Conservation (phyloP, 53 echinoderm and acorn worm species). For the Mesocentrotus franciscanus region DNA sequence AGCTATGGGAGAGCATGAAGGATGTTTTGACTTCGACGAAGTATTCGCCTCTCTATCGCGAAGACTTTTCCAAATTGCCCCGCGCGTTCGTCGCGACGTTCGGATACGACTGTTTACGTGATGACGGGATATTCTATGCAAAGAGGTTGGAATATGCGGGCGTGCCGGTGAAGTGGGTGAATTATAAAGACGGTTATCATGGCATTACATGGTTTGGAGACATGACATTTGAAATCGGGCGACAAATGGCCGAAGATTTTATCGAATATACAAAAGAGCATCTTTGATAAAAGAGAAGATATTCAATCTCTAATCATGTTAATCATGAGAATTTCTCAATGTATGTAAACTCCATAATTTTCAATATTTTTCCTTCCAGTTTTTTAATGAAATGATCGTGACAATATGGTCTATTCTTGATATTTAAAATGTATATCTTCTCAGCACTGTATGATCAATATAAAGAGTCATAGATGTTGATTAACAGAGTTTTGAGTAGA, state of each 20-base stretch:
- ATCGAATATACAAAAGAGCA: slow-evolving; percentile 10
- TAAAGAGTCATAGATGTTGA: no score
- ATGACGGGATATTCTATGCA: slow-evolving; percentile 89
- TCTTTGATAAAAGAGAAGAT: neutral
- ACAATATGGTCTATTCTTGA: no score
- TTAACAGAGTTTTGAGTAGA: no score
- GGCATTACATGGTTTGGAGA: slow-evolving; percentile 46
- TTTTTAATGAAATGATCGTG: no score
- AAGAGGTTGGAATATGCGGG: slow-evolving; percentile 78
- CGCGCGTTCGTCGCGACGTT: slow-evolving; percentile 80
- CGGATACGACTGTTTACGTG: slow-evolving; percentile 80
- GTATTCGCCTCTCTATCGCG: slow-evolving; percentile 57
- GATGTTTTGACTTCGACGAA: slow-evolving; percentile 55
- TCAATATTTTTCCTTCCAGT: no score
- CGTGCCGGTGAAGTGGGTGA: slow-evolving; percentile 69
- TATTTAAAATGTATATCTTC: no score
- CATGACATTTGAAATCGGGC: neutral
- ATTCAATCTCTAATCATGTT: no score
- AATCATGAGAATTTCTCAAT: no score
- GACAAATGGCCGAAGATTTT: slow-evolving; percentile 2
- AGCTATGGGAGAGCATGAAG: slow-evolving; percentile 62
- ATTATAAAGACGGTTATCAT: slow-evolving; percentile 70
- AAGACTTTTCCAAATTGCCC: slow-evolving; percentile 69
- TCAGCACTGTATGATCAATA: no score
- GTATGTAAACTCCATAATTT: no score